These are phyloP conservation scores for Archivesica marissinica DNA, from an alignment of 1,140 invertebrate species.

Conservation along the genomic window DNA sequence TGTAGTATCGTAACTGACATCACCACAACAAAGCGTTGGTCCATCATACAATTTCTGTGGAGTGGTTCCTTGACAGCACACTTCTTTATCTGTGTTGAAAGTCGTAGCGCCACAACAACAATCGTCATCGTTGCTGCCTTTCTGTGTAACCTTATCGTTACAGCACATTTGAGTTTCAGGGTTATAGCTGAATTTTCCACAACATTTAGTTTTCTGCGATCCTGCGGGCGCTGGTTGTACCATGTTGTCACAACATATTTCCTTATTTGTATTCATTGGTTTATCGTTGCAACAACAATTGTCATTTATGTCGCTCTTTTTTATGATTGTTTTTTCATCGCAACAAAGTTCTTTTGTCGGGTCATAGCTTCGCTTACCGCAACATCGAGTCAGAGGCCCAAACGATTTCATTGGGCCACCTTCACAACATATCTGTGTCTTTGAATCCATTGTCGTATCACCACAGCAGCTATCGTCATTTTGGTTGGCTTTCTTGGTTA, in stretches of 20 bases:
- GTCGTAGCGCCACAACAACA: slow-evolving; percentile 55
- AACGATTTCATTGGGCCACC: slow-evolving; percentile 27
- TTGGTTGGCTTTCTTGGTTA: slow-evolving; percentile 27
- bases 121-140: slow-evolving; percentile 50
- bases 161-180: slow-evolving; percentile 52
- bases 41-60: slow-evolving; percentile 41
- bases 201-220: slow-evolving; percentile 49
- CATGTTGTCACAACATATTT: slow-evolving; percentile 58
- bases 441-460: slow-evolving; percentile 34
- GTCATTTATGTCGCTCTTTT: slow-evolving; percentile 43
- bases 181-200: slow-evolving; percentile 52
- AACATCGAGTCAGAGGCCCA: slow-evolving; percentile 38
- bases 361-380: slow-evolving; percentile 57
- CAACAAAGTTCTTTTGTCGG: slow-evolving; percentile 44
- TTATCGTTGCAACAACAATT: slow-evolving; percentile 50
- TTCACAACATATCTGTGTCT: slow-evolving; percentile 45
- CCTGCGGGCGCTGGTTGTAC: slow-evolving; percentile 51
- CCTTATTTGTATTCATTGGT: slow-evolving; percentile 36
- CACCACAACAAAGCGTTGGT: slow-evolving; percentile 41
- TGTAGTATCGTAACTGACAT: slow-evolving; percentile 30
- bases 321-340: slow-evolving; percentile 36
- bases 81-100: slow-evolving; percentile 40
- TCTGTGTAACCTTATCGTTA: slow-evolving; percentile 32
- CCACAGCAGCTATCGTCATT: slow-evolving; percentile 60
- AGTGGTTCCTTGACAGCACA: slow-evolving; percentile 57